phyloP scores from a whole-genome alignment of 2,113 vertebrate genomes.

The Brachyhypopomus occidentalis region DNA sequence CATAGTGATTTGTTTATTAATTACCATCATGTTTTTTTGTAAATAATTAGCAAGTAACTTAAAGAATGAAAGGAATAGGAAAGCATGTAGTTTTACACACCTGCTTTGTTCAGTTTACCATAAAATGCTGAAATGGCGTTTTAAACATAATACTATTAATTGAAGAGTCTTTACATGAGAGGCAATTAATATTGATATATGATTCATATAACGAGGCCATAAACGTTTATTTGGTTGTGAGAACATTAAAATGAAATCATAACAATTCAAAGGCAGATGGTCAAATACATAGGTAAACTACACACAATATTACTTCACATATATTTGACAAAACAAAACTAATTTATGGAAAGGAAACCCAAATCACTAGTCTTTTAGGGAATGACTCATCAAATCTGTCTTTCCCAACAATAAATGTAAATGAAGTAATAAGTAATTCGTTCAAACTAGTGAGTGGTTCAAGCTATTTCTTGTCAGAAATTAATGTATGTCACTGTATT shows the following conservation, averaged over 20 bases:
- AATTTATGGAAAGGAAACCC: background rate
- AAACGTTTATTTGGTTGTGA: background rate
- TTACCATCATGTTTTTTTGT: too few relatives aligned
- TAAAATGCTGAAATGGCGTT: background rate
- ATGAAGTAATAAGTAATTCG: too few relatives aligned
- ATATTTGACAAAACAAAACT: background rate
- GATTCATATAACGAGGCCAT: background rate
- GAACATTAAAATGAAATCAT: slow-evolving; percentile 3
- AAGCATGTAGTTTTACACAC: too few relatives aligned
- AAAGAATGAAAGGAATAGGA: too few relatives aligned
- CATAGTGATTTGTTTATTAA: too few relatives aligned
- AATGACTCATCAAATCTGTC: too few relatives aligned
- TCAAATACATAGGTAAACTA: background rate
- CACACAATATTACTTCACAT: background rate
- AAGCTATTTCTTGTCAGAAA: background rate
- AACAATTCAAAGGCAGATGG: background rate
- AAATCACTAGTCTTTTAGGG: background rate
- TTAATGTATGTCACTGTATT: too few relatives aligned
- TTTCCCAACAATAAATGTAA: too few relatives aligned
- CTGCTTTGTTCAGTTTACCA: background rate
- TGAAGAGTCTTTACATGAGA: background rate
- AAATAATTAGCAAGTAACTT: too few relatives aligned
- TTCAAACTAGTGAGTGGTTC: too few relatives aligned
- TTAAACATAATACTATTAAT: too few relatives aligned
- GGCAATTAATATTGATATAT: background rate